Conservation (phyloP, 2,888 invertebrate genomes). For the Pilophorus perplexus region DNA sequence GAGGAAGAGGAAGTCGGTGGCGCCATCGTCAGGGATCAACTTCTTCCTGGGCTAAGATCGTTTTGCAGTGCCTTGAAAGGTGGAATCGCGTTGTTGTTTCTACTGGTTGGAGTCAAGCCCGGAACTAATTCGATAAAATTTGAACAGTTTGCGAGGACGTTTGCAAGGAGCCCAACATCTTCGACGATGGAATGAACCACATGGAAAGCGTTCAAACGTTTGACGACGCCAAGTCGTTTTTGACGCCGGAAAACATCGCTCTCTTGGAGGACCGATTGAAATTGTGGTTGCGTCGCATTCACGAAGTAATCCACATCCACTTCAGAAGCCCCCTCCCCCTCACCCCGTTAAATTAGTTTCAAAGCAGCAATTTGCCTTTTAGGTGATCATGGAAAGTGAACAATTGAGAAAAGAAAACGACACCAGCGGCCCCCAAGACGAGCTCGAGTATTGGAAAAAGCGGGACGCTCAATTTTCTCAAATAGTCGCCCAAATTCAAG, state of each 20-base stretch:
- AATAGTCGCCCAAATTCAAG: conserved; percentile 72
- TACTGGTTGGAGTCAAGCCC: no score
- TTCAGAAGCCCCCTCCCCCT: not conserved
- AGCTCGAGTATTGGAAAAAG: conserved; percentile 94
- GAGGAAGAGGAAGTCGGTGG: conserved; percentile 76
- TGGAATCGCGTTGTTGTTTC: conserved; percentile 49
- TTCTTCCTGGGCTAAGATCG: conserved; percentile 77
- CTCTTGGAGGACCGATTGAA: conserved; percentile 71
- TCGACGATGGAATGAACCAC: conserved; percentile 67
- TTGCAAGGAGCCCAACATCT: conserved; percentile 72
- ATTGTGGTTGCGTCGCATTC: conserved; percentile 75
- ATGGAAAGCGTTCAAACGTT: conserved; percentile 62
- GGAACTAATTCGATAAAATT: no score
- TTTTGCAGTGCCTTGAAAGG: conserved; percentile 89
- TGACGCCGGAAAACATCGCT: conserved; percentile 64
- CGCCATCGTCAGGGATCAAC: conserved; percentile 77
- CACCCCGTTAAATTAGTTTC: no score
- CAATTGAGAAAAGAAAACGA: conserved; percentile 89
- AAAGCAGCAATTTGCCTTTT: not conserved
- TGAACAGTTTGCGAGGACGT: conserved; percentile 82
- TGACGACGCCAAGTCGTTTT: conserved; percentile 66
- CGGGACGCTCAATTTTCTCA: conserved; percentile 90
- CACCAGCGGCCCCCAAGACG: conserved; percentile 85
- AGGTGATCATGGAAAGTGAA: conserved; percentile 83
- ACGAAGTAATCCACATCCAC: conserved; percentile 58